Conservation (phyloP, 2,797 vertebrate genomes). For the Chloroceryle inda region DNA sequence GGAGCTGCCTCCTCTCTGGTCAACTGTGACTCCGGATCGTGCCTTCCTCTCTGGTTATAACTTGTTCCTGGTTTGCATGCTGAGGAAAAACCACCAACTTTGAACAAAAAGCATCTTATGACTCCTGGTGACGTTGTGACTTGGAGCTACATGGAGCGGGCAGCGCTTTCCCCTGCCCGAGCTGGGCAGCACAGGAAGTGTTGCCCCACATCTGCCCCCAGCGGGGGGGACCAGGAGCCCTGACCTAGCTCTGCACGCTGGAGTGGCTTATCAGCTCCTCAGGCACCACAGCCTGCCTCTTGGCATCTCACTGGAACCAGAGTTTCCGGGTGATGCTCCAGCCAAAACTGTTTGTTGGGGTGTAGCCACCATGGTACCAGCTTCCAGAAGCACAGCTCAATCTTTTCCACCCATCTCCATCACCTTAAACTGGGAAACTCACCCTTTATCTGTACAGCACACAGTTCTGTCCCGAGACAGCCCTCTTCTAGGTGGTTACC, state of each 20-base stretch:
- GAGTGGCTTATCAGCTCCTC: neutral
- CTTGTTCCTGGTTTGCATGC: neutral
- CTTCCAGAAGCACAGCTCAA: neutral
- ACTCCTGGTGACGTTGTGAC: neutral
- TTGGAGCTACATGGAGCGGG: rapidly evolving
- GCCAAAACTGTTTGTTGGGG: neutral
- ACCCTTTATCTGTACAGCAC: too few species aligned
- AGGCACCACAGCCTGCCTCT: rapidly evolving
- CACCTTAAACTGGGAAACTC: neutral
- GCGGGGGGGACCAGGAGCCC: neutral
- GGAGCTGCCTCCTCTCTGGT: neutral
- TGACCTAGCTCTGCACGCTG: rapidly evolving
- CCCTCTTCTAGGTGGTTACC: neutral
- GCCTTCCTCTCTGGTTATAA: neutral
- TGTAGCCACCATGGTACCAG: neutral
- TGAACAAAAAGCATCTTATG: neutral
- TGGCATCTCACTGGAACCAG: neutral
- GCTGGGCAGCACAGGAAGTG: neutral
- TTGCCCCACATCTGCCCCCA: neutral
- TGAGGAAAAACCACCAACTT: neutral
- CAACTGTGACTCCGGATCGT: neutral
- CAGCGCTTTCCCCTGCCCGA: rapidly evolving
- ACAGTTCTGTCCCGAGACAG: neutral
- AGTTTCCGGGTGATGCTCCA: neutral
- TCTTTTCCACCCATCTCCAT: neutral